phyloP scores from a whole-genome alignment of 2,113 vertebrate species.

The Prunella himalayana region DNA sequence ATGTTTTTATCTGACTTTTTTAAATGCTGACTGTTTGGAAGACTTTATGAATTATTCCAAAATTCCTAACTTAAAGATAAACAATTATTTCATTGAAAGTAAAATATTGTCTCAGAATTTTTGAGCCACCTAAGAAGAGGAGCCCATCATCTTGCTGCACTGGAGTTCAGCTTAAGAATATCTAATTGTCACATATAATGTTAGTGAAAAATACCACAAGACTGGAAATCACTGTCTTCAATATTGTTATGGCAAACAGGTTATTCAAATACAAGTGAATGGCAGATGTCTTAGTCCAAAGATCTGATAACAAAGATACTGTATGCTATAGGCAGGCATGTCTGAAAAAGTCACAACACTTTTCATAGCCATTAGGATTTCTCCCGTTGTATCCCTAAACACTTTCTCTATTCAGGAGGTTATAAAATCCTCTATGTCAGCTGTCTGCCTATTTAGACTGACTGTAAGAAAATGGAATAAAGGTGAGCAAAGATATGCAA shows the following conservation, averaged over 20 bases:
- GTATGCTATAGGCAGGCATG: neutral
- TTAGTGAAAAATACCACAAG: neutral
- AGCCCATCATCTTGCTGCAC: neutral
- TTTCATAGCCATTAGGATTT: neutral
- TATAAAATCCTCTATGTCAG: neutral
- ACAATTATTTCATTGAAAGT: neutral
- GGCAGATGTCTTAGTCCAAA: neutral
- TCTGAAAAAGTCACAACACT: neutral
- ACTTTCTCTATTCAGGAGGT: neutral
- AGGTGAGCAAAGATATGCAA: accelerated
- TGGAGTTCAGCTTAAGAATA: neutral
- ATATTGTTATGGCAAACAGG: neutral
- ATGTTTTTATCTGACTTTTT: neutral
- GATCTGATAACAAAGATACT: neutral
- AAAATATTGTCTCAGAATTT: neutral
- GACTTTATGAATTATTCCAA: neutral
- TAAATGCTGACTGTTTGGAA: neutral
- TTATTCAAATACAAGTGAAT: neutral
- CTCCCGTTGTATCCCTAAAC: neutral
- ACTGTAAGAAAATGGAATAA: neutral
- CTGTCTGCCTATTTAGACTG: neutral
- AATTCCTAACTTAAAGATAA: neutral
- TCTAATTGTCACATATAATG: neutral
- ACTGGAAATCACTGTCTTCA: neutral
- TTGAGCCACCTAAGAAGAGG: neutral